These are phyloP conservation scores for Monomorium pharaonis DNA, from an alignment of 1,140 invertebrate genomes.

Conservation along the genomic window DNA sequence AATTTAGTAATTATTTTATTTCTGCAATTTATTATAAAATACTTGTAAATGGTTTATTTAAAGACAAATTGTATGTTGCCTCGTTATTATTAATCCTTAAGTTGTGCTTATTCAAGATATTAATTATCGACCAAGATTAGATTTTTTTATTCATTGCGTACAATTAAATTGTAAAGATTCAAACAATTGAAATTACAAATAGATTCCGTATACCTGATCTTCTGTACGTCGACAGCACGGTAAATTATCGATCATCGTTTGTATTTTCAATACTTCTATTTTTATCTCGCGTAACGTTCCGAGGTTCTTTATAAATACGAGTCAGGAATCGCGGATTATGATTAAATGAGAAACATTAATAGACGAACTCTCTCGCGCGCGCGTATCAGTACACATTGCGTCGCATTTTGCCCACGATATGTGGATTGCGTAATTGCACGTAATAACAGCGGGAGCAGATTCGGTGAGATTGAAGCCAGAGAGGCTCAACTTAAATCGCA, in stretches of 20 bases:
- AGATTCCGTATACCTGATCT: not conserved
- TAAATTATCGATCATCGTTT: not conserved
- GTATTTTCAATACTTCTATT: constrained; percentile 5
- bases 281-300: not conserved
- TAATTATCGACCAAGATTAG: not conserved
- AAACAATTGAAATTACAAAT: not conserved
- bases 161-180: not conserved
- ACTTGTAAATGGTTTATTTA: not conserved
- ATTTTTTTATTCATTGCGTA: not conserved
- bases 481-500: not conserved
- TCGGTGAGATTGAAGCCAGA: not conserved
- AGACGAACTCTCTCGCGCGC: not conserved
- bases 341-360: constrained; percentile 4
- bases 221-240: not conserved
- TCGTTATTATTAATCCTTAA: not conserved
- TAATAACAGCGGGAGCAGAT: not conserved
- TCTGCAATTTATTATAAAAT: not conserved
- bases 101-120: not conserved
- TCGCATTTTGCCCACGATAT: not conserved
- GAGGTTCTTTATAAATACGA: constrained; percentile 15
- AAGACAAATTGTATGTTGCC: not conserved
- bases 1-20: not conserved
- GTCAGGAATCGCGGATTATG: not conserved
- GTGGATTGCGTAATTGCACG: not conserved
- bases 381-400: not conserved